Conservation (phyloP, 2,888 invertebrate genomes). For the Lepidocyrtoides sp. region DNA sequence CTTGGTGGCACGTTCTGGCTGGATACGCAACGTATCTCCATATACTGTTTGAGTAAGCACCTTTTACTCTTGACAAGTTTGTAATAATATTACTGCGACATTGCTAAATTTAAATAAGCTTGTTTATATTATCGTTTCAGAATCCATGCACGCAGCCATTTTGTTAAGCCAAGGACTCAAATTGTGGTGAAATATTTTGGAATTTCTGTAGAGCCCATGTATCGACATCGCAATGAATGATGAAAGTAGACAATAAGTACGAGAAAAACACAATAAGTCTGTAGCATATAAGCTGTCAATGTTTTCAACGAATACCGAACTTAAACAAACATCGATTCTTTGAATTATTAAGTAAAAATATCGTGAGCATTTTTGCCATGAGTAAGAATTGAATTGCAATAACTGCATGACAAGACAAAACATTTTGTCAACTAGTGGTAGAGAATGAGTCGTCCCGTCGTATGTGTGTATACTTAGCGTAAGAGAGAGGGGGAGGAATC, state of each 20-base stretch:
- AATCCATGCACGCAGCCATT: constrained; percentile 84
- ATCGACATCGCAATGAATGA: constrained; percentile 79
- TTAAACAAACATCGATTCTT: neutral
- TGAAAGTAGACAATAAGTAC: constrained; percentile 52
- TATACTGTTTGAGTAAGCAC: constrained; percentile 85
- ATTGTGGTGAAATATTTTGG: constrained; percentile 81
- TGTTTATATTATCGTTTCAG: constrained; percentile 57
- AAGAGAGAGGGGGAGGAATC: too few relatives aligned
- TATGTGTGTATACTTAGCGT: too few relatives aligned
- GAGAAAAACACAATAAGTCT: neutral
- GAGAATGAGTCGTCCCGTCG: too few relatives aligned
- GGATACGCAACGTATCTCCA: constrained; percentile 87
- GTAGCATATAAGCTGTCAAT: neutral
- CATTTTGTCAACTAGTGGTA: too few relatives aligned
- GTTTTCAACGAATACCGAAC: neutral
- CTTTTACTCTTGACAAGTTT: neutral
- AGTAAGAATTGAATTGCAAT: too few relatives aligned
- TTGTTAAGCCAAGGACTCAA: constrained; percentile 82
- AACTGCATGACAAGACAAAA: too few relatives aligned
- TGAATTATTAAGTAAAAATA: too few relatives aligned
- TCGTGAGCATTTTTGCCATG: too few relatives aligned
- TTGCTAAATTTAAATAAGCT: neutral
- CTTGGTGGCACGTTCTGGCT: constrained; percentile 87
- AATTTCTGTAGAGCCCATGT: constrained; percentile 79
- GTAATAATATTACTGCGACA: neutral